These are phyloP conservation scores for Drosophila sucinea DNA, from an alignment of 1,140 invertebrate species.

Conservation along the genomic window DNA sequence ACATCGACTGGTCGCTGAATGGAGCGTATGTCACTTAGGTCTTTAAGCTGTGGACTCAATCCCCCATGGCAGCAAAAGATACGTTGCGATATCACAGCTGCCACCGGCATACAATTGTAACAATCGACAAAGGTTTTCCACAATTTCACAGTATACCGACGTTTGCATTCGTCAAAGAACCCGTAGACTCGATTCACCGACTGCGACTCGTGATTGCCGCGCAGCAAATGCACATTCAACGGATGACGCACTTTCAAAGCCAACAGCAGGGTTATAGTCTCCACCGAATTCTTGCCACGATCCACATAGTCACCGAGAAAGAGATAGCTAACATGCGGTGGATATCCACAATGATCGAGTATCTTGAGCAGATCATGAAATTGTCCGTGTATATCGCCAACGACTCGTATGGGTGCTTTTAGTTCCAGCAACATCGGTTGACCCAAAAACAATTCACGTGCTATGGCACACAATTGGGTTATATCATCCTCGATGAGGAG, in stretches of 20 bases:
- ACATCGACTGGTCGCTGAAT: conserved; percentile 96
- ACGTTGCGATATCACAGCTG: conserved; percentile 97
- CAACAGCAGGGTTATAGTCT: conserved; percentile 94
- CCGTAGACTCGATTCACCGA: conserved; percentile 95
- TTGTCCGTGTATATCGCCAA: conserved; percentile 99
- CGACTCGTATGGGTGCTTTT: conserved; percentile 98
- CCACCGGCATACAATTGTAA: conserved; percentile 89
- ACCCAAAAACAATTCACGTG: conserved; percentile 97
- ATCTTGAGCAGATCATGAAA: conserved; percentile 98
- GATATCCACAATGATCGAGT: conserved; percentile 99
- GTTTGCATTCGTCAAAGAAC: conserved; percentile 98
- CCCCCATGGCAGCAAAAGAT: conserved; percentile 99
- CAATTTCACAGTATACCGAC: conserved; percentile 97
- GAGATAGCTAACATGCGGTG: conserved; percentile 98
- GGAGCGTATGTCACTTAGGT: conserved; percentile 93
- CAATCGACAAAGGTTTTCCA: conserved; percentile 96
- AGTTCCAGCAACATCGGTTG: conserved; percentile 98
- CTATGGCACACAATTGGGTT: conserved; percentile 87
- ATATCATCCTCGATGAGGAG: conserved; percentile 28
- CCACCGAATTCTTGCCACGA: conserved; percentile 92
- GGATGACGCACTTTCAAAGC: conserved; percentile 97
- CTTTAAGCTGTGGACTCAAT: conserved; percentile 92
- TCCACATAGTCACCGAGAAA: conserved; percentile 96
- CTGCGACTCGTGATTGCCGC: conserved; percentile 85
- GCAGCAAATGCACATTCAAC: conserved; percentile 91